A percentile compares a stretch with the other conserved stretches of the same genome.
These are phyloP conservation scores for Encarsia formosa DNA, from an alignment of 2,888 invertebrate genomes.

Conservation along the genomic window DNA sequence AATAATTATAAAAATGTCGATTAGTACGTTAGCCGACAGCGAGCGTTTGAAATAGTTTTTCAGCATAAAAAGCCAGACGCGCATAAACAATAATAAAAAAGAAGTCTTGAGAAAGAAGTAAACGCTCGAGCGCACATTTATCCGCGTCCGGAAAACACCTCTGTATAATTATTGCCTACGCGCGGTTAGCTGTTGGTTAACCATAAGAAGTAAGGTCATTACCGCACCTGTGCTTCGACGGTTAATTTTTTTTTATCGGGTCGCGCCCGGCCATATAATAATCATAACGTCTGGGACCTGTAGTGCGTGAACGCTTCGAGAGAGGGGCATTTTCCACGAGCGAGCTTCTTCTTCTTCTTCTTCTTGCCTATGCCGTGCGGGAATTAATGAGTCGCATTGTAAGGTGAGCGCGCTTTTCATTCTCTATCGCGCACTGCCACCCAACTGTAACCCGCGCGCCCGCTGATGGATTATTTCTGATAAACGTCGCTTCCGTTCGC, in stretches of 20 bases:
- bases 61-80: too few species aligned
- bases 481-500: conserved; percentile 27
- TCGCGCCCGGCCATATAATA: background rate
- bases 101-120: conserved; percentile 40
- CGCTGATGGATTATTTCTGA: conserved; percentile 30
- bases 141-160: conserved; percentile 30
- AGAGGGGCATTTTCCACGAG: conserved; percentile 17
- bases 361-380: too few species aligned
- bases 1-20: too few species aligned
- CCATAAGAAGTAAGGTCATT: conserved; percentile 47
- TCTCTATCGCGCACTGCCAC: background rate
- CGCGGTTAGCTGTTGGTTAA: conserved; percentile 46
- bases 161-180: conserved; percentile 42
- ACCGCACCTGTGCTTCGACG: conserved; percentile 23
- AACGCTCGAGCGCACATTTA: conserved; percentile 45
- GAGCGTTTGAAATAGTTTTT: too few species aligned
- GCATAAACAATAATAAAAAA: too few species aligned
- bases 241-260: background rate
- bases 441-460: conserved; percentile 25
- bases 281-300: background rate
- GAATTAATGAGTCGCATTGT: conserved; percentile 30
- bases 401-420: conserved; percentile 6
- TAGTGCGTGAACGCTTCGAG: conserved; percentile 2
- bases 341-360: conserved; percentile 14
- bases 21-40: too few species aligned